phyloP scores from a whole-genome alignment of 2,797 vertebrate genomes.

The Ambastaia sidthimunki region DNA sequence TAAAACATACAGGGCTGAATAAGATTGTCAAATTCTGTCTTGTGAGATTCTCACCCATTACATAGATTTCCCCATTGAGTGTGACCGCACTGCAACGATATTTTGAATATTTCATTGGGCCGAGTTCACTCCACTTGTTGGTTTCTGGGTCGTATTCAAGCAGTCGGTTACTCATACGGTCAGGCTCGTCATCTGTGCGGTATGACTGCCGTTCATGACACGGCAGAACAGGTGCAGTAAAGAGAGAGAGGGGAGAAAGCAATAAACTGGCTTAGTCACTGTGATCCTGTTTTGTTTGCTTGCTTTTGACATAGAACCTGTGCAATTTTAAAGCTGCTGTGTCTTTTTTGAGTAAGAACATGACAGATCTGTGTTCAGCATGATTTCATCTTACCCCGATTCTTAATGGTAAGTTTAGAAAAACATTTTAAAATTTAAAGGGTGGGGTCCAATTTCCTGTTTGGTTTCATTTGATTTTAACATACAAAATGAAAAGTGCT shows the following conservation, averaged over 20 bases:
- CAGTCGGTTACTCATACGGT: constrained; percentile 90
- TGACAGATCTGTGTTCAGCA: no score
- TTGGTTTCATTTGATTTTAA: no score
- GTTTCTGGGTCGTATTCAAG: constrained; percentile 88
- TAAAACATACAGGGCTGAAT: neutral
- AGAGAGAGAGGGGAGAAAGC: constrained; percentile 37
- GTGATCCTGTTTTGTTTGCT: constrained; percentile 4
- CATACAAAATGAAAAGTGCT: no score
- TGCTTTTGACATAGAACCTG: neutral
- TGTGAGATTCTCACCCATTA: constrained; percentile 84
- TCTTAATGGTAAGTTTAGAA: no score
- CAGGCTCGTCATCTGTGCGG: constrained; percentile 92
- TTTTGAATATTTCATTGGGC: constrained; percentile 93
- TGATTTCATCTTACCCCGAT: no score
- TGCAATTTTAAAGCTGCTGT: neutral
- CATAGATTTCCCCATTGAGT: constrained; percentile 90
- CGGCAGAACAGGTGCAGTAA: constrained; percentile 65
- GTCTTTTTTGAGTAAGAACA: no score
- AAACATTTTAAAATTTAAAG: no score
- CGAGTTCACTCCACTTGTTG: constrained; percentile 88
- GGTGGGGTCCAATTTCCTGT: no score
- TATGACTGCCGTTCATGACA: constrained; percentile 75
- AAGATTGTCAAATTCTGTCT: neutral
- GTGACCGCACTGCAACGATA: constrained; percentile 91
- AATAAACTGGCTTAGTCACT: constrained; percentile 25